phyloP scores from a whole-genome alignment of 2,113 vertebrate genomes.

The Stigmatopora argus region DNA sequence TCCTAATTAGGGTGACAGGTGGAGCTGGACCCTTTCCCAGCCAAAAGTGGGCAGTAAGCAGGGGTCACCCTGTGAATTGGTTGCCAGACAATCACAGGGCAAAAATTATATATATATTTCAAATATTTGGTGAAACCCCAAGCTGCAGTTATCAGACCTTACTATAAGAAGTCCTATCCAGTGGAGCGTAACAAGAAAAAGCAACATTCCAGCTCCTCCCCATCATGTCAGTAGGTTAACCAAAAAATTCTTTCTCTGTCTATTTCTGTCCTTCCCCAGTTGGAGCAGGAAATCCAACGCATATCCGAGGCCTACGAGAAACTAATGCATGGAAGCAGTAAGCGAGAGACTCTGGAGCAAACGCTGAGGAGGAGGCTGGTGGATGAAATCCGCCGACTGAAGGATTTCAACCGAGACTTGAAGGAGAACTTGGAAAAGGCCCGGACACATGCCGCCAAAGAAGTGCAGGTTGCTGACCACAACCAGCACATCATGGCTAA shows the following conservation, averaged over 20 bases:
- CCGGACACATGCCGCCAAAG: conserved; percentile 82
- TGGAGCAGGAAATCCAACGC: conserved; percentile 92
- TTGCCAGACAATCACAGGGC: too few species aligned
- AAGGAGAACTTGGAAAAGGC: conserved; percentile 92
- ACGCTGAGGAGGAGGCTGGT: conserved; percentile 90
- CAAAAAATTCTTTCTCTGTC: conserved; percentile 25
- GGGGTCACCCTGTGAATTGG: too few species aligned
- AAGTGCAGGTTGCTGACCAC: conserved; percentile 81
- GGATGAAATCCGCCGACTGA: conserved; percentile 85
- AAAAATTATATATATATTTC: background rate
- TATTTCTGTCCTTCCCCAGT: conserved; percentile 60
- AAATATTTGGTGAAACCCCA: background rate
- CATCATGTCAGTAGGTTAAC: conserved; percentile 50
- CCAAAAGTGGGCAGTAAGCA: too few species aligned
- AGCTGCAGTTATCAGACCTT: background rate
- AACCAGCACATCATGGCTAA: conserved; percentile 90
- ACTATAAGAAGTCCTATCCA: conserved; percentile 1
- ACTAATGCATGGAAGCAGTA: conserved; percentile 86
- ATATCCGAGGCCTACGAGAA: conserved; percentile 94
- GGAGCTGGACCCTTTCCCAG: too few species aligned
- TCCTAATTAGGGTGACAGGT: too few species aligned
- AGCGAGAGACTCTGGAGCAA: conserved; percentile 90
- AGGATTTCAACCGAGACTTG: conserved; percentile 96
- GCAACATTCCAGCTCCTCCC: conserved; percentile 46
- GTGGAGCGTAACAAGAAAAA: conserved; percentile 41